Evolutionary conservation across 35 echinoderm and acorn worm genomes (phyloP).

Genomic region (Ophioderma brevispina): DNA sequence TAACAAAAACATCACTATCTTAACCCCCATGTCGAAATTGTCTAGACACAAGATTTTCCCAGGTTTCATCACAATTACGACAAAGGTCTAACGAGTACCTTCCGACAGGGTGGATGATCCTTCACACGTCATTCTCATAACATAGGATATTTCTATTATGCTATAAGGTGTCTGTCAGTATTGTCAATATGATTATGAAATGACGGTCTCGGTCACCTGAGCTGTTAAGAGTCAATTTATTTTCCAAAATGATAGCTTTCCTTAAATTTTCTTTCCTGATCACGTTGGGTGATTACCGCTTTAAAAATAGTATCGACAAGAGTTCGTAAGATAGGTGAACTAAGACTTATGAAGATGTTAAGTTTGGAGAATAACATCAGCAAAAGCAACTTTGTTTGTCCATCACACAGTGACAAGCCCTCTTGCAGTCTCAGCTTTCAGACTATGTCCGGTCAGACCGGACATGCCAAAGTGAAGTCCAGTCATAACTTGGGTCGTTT

Average conservation of each 20-base stretch:
- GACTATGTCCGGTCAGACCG: background rate
- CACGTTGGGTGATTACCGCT: too few species aligned
- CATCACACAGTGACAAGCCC: background rate
- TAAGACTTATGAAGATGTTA: too few species aligned
- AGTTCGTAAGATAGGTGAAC: too few species aligned
- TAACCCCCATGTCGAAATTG: background rate
- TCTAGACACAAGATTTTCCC: background rate
- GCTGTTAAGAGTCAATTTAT: too few species aligned
- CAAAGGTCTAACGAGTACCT: background rate
- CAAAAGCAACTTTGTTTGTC: slow-evolving; percentile 4
- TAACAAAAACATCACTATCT: background rate
- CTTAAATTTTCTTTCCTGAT: too few species aligned
- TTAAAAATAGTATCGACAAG: too few species aligned
- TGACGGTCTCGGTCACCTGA: background rate
- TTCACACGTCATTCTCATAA: background rate
- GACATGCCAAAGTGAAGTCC: background rate
- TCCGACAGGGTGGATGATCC: background rate
- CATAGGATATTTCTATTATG: background rate
- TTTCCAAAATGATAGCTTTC: too few species aligned
- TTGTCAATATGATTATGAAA: background rate
- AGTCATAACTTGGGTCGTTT: background rate
- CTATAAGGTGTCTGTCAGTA: background rate
- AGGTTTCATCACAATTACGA: slow-evolving; percentile 4
- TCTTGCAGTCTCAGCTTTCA: background rate
- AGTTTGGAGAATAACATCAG: too few species aligned